Conservation (phyloP, 2,797 vertebrate genomes). For the Ctenopoma multispine region DNA sequence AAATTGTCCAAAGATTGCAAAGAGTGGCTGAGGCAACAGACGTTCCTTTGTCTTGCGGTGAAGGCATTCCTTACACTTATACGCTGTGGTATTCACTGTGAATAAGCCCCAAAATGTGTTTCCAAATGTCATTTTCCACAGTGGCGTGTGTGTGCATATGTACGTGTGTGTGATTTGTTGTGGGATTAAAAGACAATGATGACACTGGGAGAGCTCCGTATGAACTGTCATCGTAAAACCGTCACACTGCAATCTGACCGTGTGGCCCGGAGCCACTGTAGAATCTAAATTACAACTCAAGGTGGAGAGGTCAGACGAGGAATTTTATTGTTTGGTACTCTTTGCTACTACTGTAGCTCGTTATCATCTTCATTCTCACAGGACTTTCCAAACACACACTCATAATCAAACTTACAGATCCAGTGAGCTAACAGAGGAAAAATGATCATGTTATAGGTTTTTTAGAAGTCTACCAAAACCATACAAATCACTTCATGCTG, state of each 20-base stretch:
- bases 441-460: not conserved
- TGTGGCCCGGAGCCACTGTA: slow-evolving; percentile 41
- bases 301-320: slow-evolving; percentile 64
- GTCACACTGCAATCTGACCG: slow-evolving; percentile 47
- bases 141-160: not conserved
- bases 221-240: slow-evolving; percentile 44
- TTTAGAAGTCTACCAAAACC: slow-evolving; percentile 5
- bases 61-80: slow-evolving; percentile 68
- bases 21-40: slow-evolving; percentile 70
- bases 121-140: slow-evolving; percentile 70
- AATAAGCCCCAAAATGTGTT: slow-evolving; percentile 43
- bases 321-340: slow-evolving; percentile 55
- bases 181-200: slow-evolving; percentile 52
- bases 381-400: not conserved
- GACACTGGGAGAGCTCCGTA: slow-evolving; percentile 29
- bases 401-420: slow-evolving; percentile 20
- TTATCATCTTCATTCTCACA: slow-evolving; percentile 19
- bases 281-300: slow-evolving; percentile 67
- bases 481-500: not conserved
- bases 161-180: slow-evolving; percentile 38
- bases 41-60: slow-evolving; percentile 71
- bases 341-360: not conserved
- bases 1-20: slow-evolving; percentile 72
- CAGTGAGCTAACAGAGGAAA: slow-evolving; percentile 18
- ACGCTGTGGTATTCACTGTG: slow-evolving; percentile 51